Percentiles rank a stretch among this genome's conserved stretches.
phyloP scores from a whole-genome alignment of 2,113 vertebrate species.

The Oreotrochilus melanogaster region DNA sequence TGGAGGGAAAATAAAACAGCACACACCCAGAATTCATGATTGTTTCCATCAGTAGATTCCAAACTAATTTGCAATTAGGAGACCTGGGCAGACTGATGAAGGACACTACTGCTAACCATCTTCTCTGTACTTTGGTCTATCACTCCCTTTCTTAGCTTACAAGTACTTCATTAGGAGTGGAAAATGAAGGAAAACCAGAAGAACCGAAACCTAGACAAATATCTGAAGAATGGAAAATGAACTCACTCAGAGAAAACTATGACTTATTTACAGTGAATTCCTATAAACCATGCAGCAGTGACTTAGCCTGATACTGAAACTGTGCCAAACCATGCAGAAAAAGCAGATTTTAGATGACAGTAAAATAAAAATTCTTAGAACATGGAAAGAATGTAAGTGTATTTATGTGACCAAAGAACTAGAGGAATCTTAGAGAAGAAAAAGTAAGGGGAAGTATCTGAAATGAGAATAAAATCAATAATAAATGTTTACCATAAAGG shows the following conservation, averaged over 20 bases:
- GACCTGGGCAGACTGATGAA: neutral
- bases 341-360: neutral
- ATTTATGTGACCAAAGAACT: neutral
- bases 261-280: neutral
- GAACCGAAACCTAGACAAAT: neutral
- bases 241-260: neutral
- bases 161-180: neutral
- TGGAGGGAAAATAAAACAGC: neutral
- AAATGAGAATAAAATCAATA: neutral
- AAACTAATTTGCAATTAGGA: neutral
- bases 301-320: neutral
- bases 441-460: neutral
- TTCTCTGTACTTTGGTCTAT: neutral
- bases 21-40: fast-evolving
- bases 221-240: neutral
- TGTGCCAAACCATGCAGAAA: neutral
- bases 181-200: neutral
- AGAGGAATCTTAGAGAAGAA: neutral
- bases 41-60: neutral
- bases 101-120: fast-evolving
- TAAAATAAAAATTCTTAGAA: neutral
- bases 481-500: no score
- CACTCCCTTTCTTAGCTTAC: neutral
- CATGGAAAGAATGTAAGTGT: neutral
- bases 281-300: neutral